A percentile compares a stretch with the other conserved stretches of the same genome.
Conservation (phyloP, 2,888 invertebrate genomes). For the Acrobasis suavella region DNA sequence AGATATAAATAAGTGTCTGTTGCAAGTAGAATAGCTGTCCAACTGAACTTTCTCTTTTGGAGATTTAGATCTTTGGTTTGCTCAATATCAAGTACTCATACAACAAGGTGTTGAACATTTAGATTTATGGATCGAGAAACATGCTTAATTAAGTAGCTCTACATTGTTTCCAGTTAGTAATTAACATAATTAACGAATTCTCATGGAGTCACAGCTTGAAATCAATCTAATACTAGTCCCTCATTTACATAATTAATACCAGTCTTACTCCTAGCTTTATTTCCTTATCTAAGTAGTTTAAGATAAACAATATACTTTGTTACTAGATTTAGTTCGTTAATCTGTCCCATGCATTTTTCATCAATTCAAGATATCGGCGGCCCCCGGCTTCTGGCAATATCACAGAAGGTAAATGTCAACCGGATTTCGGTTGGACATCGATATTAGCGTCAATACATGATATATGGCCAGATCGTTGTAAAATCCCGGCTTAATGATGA, state of each 20-base stretch:
- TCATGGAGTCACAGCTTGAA: constrained; percentile 36
- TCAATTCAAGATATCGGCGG: constrained; percentile 61
- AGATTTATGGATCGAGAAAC: constrained; percentile 76
- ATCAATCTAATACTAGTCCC: neutral
- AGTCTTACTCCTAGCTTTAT: constrained; percentile 5
- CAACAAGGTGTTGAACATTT: constrained; percentile 57
- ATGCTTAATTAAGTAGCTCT: constrained; percentile 72
- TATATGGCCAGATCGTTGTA: constrained; percentile 47
- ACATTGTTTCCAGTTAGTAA: constrained; percentile 56
- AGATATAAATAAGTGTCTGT: neutral
- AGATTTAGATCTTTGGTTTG: constrained; percentile 14
- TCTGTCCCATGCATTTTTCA: constrained; percentile 68
- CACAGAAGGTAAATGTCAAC: constrained; percentile 67
- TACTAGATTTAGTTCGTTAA: constrained; percentile 34
- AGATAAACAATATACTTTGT: constrained; percentile 26
- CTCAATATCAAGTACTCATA: constrained; percentile 31
- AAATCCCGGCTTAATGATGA: constrained; percentile 26
- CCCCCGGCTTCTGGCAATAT: constrained; percentile 71
- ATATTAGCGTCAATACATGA: constrained; percentile 66
- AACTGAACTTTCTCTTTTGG: constrained; percentile 1
- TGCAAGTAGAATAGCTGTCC: neutral
- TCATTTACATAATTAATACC: neutral
- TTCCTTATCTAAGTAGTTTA: constrained; percentile 26
- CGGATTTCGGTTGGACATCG: constrained; percentile 57
- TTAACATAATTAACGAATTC: constrained; percentile 59